Evolutionary conservation across 2,888 invertebrate genomes (phyloP).

Genomic region (Biston stratarius): DNA sequence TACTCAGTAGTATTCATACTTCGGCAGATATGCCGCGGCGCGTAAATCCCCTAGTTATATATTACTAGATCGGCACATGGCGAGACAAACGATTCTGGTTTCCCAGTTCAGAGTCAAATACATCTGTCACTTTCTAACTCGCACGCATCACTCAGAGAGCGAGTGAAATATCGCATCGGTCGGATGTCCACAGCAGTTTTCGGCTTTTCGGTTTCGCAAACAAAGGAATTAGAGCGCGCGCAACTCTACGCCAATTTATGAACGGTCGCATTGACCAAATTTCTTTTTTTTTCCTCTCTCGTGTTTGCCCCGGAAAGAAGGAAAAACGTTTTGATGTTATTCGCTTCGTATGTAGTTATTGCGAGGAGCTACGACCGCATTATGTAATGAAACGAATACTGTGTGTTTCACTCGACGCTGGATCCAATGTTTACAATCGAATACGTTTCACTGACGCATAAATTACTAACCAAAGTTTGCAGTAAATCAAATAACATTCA

Average conservation of each 20-base stretch:
- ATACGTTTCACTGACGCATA: slow-evolving; percentile 27
- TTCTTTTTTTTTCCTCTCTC: slow-evolving; percentile 64
- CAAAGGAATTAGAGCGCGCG: slow-evolving; percentile 81
- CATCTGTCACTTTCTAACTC: slow-evolving; percentile 75
- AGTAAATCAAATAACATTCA: slow-evolving; percentile 28
- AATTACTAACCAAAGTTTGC: slow-evolving; percentile 16
- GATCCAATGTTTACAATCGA: slow-evolving; percentile 36
- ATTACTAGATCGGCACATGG: slow-evolving; percentile 57
- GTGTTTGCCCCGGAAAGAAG: slow-evolving; percentile 59
- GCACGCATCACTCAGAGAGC: slow-evolving; percentile 71
- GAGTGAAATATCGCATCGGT: slow-evolving; percentile 75
- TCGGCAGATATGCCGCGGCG: slow-evolving; percentile 53
- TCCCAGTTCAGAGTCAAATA: slow-evolving; percentile 57
- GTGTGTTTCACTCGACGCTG: slow-evolving; percentile 50
- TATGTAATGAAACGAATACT: slow-evolving; percentile 61
- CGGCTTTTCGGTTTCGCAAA: slow-evolving; percentile 72
- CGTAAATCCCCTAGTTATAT: slow-evolving; percentile 62
- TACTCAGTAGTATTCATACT: slow-evolving; percentile 15
- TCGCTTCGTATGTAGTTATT: slow-evolving; percentile 47
- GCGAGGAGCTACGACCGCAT: slow-evolving; percentile 47
- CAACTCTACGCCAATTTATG: slow-evolving; percentile 75
- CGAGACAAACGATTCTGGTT: slow-evolving; percentile 61
- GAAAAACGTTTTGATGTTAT: slow-evolving; percentile 66
- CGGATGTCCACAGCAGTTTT: slow-evolving; percentile 75
- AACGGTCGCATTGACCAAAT: slow-evolving; percentile 74